These are phyloP conservation scores for Nephrotoma flavescens DNA, from an alignment of 2,888 invertebrate genomes.

Conservation along the genomic window DNA sequence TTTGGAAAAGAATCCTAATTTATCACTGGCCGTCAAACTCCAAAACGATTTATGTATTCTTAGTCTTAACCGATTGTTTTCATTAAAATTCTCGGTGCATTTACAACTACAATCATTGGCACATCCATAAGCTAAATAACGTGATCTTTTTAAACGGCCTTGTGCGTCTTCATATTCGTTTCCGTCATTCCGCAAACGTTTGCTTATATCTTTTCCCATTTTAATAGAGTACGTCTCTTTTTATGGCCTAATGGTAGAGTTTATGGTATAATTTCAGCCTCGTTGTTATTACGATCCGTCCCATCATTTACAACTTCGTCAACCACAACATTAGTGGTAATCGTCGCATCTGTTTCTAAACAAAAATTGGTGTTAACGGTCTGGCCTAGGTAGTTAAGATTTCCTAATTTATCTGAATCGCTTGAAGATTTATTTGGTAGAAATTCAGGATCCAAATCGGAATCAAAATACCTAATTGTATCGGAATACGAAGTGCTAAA, in stretches of 20 bases:
- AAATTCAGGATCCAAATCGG: neutral
- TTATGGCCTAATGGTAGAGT: neutral
- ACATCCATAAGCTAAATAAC: neutral
- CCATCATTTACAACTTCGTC: neutral
- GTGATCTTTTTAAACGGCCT: neutral
- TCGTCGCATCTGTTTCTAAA: neutral
- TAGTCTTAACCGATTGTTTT: neutral
- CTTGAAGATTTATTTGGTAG: too few relatives aligned
- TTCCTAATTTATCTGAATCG: too few relatives aligned
- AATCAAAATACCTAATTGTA: neutral
- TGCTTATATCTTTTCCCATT: neutral
- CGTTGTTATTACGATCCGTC: neutral
- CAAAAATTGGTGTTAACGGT: too few relatives aligned
- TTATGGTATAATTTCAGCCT: neutral
- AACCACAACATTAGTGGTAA: neutral
- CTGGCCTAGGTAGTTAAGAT: too few relatives aligned
- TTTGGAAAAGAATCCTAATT: conserved; percentile 5
- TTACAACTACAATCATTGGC: neutral
- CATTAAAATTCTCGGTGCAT: conserved; percentile 2
- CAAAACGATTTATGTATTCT: conserved; percentile 2
- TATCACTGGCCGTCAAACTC: neutral
- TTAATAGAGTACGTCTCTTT: neutral
- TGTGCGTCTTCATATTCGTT: too few relatives aligned
- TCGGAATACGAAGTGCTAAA: neutral
- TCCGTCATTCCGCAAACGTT: too few relatives aligned